phyloP scores from a whole-genome alignment of 2,113 vertebrate species.

The Cheilinus undulatus region DNA sequence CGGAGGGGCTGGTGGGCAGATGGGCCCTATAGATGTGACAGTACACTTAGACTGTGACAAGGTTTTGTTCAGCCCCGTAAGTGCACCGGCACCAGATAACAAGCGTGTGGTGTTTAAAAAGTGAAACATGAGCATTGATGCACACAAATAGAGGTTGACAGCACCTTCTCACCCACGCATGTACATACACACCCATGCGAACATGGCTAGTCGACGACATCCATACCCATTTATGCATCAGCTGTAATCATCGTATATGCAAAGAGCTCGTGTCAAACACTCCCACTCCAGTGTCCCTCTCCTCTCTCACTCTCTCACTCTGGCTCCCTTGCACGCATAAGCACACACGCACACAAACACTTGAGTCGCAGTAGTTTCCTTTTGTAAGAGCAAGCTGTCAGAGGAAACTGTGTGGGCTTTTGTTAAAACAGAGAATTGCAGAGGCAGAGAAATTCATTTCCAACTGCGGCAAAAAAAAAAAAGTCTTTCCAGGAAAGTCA shows the following conservation, averaged over 20 bases:
- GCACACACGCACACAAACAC: conserved; percentile 34
- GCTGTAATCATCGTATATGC: conserved; percentile 68
- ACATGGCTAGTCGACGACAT: conserved; percentile 32
- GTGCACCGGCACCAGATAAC: conserved; percentile 49
- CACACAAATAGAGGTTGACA: conserved; percentile 63
- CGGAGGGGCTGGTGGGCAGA: neutral
- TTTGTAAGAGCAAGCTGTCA: conserved; percentile 72
- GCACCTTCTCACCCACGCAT: conserved; percentile 50
- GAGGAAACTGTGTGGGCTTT: conserved; percentile 74
- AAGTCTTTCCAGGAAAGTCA: conserved; percentile 65
- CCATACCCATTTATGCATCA: conserved; percentile 60
- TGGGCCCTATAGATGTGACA: conserved; percentile 30
- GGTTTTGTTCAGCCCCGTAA: conserved; percentile 45
- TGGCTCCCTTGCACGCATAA: conserved; percentile 38
- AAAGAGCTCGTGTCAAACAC: conserved; percentile 63
- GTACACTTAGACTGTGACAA: conserved; percentile 39
- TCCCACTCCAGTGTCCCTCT: conserved; percentile 64
- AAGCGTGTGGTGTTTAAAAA: conserved; percentile 55
- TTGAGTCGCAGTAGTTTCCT: conserved; percentile 63
- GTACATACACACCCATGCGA: conserved; percentile 14
- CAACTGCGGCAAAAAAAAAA: conserved; percentile 57
- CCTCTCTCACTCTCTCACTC: conserved; percentile 35
- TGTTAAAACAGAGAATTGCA: conserved; percentile 72
- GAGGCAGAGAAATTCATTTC: conserved; percentile 77
- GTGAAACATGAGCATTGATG: conserved; percentile 57